Base-by-base conservation (phyloP, 1,140 invertebrate genomes). In the Lepeophtheirus salmonis region DNA sequence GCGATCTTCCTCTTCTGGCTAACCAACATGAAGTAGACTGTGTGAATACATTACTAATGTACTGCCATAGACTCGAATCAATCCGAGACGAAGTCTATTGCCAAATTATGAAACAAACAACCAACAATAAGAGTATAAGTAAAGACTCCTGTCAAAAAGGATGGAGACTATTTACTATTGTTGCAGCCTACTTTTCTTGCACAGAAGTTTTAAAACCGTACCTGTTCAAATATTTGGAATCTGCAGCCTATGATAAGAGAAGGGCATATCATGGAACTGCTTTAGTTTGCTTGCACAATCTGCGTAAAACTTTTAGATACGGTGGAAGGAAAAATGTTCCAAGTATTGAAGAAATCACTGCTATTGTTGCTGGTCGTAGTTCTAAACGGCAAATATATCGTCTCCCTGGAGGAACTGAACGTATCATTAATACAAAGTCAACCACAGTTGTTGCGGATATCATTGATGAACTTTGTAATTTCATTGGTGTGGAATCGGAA, bases 91-190 rank as follows among this genome's bases (percentile, higher is more conserved):
- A 98, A 74, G 83, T 97, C 52, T 98, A 97, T 70, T 97, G 92
- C 71, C 95, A 98, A 71, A 73, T 98, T 24, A 96, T 97, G 85
- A 97, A 97, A 70, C 95, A 98, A 74, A 97, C 92, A 3, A 98
- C 94, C 4, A 94, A 88, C 65, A 97, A 97, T 74, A 86, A 89
- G 63, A 92, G 88, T 14, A 6, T 30, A 2, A 3, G 17, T 14
- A 13, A 57, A 50, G 90, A 96, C 68, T 94, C 89, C 52, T 89
- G 87, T 68, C 86, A 95, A 70, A 79, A 89, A 14, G 95, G 92
- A 20, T 98, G 95, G 95, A 75, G 94, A n/a, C 77, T 98, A 26
- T 83, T 98, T 68, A 89, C 87, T 63, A 95, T 98, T 56, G 77
- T 97, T 16, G 89, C 90, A 0, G 89, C 92, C 0, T 98, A 97